Evolutionary conservation across 1,140 invertebrate species (phyloP).

Genomic region (Microplitis mediator): DNA sequence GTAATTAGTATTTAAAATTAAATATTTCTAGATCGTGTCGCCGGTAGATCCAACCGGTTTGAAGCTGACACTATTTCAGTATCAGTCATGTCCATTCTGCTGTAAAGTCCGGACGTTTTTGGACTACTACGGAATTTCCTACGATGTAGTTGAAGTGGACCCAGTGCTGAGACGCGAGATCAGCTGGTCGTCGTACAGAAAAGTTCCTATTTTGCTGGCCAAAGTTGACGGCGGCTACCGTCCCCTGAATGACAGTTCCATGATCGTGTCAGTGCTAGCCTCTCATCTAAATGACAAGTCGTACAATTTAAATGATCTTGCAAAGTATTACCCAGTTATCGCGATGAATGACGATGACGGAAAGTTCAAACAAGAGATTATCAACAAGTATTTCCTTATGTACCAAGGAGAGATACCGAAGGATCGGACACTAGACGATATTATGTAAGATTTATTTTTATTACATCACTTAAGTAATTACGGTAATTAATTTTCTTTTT

Average conservation of each 20-base stretch:
- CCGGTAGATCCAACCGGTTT: conserved; percentile 75
- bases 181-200: conserved; percentile 93
- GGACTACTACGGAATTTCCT: conserved; percentile 92
- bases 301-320: conserved; percentile 71
- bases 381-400: conserved; percentile 97
- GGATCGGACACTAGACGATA: conserved; percentile 64
- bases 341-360: conserved; percentile 73
- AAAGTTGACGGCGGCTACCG: conserved; percentile 75
- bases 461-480: neutral
- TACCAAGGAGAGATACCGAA: conserved; percentile 68
- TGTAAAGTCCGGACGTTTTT: conserved; percentile 93
- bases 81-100: conserved; percentile 98
- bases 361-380: conserved; percentile 75
- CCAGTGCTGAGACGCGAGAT: conserved; percentile 89
- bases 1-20: neutral
- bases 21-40: conserved; percentile 64
- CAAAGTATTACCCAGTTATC: conserved; percentile 81
- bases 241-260: conserved; percentile 91
- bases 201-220: conserved; percentile 92
- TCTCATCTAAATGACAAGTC: conserved; percentile 75
- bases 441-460: conserved; percentile 66
- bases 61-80: conserved; percentile 91
- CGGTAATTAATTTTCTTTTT: conserved; percentile 11
- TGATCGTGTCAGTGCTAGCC: conserved; percentile 88
- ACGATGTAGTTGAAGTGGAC: conserved; percentile 97